Evolutionary conservation across 2,888 invertebrate species (phyloP).

Genomic region (Bellardia bayeri): DNA sequence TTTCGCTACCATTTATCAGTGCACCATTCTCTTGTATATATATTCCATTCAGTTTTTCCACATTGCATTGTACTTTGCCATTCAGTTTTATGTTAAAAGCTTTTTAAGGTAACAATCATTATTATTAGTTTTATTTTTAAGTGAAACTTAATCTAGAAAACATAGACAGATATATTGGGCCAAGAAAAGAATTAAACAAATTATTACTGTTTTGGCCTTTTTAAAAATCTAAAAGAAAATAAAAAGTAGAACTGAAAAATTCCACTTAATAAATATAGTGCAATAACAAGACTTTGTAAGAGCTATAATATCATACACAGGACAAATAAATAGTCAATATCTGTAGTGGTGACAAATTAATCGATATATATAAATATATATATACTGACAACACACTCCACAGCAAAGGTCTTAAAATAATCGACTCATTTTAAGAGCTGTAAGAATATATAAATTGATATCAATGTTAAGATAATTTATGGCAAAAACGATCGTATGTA

Average conservation of each 20-base stretch:
- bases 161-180: constrained; percentile 33
- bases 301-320: too few species aligned
- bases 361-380: too few species aligned
- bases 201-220: constrained; percentile 35
- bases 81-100: constrained; percentile 59
- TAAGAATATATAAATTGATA: too few species aligned
- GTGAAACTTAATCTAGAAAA: constrained; percentile 60
- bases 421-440: too few species aligned
- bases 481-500: too few species aligned
- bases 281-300: too few species aligned
- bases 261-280: not conserved
- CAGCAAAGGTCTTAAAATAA: too few species aligned
- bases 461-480: too few species aligned
- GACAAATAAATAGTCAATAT: too few species aligned
- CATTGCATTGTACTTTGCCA: constrained; percentile 8
- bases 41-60: not conserved
- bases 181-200: constrained; percentile 60
- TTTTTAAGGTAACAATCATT: constrained; percentile 71
- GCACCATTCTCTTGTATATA: not conserved
- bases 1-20: constrained; percentile 6
- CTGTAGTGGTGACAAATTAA: too few species aligned
- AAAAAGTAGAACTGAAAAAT: not conserved
- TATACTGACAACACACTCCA: too few species aligned
- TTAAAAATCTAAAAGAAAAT: not conserved
- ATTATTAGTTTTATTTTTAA: constrained; percentile 51